A percentile compares a stretch with the other conserved stretches of the same genome.
Conservation (phyloP, 2,888 invertebrate species). For the Lymantria monacha region DNA sequence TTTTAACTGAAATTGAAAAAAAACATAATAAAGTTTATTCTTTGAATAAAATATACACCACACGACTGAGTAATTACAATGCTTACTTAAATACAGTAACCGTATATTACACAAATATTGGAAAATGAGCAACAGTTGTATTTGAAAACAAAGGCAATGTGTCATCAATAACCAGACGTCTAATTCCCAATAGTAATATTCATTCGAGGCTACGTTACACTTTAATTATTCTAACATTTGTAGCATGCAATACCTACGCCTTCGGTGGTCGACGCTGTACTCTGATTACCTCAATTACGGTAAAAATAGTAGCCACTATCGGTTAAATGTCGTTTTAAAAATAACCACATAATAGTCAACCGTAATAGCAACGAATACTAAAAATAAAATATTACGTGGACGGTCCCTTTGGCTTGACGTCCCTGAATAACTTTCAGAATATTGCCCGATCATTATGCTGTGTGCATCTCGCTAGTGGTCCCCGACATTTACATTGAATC, state of each 20-base stretch:
- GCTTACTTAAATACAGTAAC: background rate
- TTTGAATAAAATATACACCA: no score
- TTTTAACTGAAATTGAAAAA: no score
- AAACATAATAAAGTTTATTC: no score
- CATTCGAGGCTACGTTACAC: constrained; percentile 16
- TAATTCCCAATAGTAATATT: constrained; percentile 43
- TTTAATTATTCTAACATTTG: background rate
- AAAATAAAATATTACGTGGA: constrained; percentile 55
- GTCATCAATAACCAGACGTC: constrained; percentile 15
- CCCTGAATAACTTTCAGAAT: constrained; percentile 54
- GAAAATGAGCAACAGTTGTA: constrained; percentile 1
- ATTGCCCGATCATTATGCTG: constrained; percentile 46
- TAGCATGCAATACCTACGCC: constrained; percentile 36
- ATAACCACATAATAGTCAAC: constrained; percentile 58
- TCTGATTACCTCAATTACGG: constrained; percentile 60
- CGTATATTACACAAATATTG: constrained; percentile 1
- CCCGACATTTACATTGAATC: constrained; percentile 48
- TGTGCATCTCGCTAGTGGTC: constrained; percentile 35
- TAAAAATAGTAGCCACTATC: constrained; percentile 56
- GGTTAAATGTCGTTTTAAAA: constrained; percentile 58
- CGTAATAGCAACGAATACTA: constrained; percentile 53
- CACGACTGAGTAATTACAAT: background rate
- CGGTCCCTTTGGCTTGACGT: constrained; percentile 37
- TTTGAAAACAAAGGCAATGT: constrained; percentile 15
- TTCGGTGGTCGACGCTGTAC: constrained; percentile 51